These are phyloP conservation scores for Lasiommata megera DNA, from an alignment of 2,888 invertebrate genomes.

Conservation along the genomic window DNA sequence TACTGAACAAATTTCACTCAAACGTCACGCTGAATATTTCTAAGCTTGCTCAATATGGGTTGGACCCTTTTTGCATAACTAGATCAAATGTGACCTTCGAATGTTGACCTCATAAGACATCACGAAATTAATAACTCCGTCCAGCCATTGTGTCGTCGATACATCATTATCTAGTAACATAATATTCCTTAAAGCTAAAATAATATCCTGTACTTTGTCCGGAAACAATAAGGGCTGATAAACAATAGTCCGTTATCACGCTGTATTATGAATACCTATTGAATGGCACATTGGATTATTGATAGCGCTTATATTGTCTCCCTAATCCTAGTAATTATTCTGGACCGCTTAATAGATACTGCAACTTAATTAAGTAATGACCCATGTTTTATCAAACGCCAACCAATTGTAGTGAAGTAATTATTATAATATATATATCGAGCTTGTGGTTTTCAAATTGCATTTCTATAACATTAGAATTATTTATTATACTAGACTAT, in stretches of 20 bases:
- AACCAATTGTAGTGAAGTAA: too few relatives aligned
- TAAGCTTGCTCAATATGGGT: too few relatives aligned
- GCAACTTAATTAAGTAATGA: background rate
- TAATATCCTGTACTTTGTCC: background rate
- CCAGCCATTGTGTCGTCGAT: background rate
- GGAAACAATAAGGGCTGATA: conserved; percentile 12
- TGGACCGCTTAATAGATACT: background rate
- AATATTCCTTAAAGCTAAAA: background rate
- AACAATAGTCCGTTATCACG: conserved; percentile 16
- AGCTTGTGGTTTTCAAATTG: too few relatives aligned
- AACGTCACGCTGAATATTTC: too few relatives aligned
- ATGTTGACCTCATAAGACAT: background rate
- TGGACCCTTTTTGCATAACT: too few relatives aligned
- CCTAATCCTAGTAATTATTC: background rate
- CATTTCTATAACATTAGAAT: too few relatives aligned
- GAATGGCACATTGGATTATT: conserved; percentile 11
- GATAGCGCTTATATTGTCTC: background rate
- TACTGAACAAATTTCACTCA: too few relatives aligned
- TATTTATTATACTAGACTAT: too few relatives aligned
- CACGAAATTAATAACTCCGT: background rate
- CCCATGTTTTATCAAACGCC: too few relatives aligned
- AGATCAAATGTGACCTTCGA: too few relatives aligned
- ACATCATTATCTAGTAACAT: background rate
- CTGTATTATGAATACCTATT: background rate
- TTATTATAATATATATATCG: too few relatives aligned